Evolutionary conservation across 2,797 vertebrate species (phyloP), one percentile per base, ranked within the genome.

Genomic region (Cyclura pinguis): DNA sequence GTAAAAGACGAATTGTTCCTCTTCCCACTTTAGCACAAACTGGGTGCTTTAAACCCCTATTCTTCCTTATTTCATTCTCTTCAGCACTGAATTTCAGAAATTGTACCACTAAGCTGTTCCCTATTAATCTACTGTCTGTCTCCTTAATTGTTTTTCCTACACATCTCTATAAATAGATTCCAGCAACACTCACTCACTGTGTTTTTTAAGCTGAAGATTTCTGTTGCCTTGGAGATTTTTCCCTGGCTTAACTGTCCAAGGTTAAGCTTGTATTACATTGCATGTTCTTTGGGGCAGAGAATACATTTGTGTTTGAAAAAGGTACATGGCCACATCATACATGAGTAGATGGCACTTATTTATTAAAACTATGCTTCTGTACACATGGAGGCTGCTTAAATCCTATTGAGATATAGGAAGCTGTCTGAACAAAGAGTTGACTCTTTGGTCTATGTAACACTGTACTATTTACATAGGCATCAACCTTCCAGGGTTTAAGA

Each of bases 81-180:
- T 91, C 1, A 47, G 85, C 91, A 88, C 74, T 93, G 80, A 90
- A 91, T 95, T 95, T 91, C 84, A 91, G 89, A 93, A 95, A 91
- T 92, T 84, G 90, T 93, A 94, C 94, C 94, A 93, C 91, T 92
- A 96, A 96, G 85, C 85, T 91, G 89, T 94, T 96, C 90, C 69
- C 92, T 77, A 91, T 96, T 97, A 95, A 94, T 96, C 96, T 90
- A 95, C 94, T 92, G 93, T 93, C 95, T 95, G 80, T 96, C 96
- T 95, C 94, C 93, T 95, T 96, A 96, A 95, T 95, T 96, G 91
- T 97, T 94, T 97, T 97, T 96, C 96, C 95, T 97, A 96, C 96
- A 97, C 92, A 92, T 96, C 50, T 95, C 95, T 97, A 97, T 97
- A 97, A 97, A 97, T 97, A 97, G 96, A 96, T 94, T 93, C 92